These are phyloP conservation scores for Lutra lutra DNA, from an alignment of 2,797 vertebrate species.

Conservation along the genomic window DNA sequence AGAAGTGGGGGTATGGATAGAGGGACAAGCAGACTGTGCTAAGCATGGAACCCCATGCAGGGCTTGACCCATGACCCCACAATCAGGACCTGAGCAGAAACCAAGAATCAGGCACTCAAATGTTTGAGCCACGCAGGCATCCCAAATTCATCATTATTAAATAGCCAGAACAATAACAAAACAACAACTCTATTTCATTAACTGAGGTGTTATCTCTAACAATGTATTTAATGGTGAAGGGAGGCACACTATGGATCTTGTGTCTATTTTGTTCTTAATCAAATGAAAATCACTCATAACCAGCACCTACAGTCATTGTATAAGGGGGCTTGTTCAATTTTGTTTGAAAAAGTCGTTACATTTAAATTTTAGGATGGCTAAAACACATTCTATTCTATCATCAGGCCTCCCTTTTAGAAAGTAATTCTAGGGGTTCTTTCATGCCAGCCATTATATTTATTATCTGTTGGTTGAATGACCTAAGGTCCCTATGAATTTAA, in stretches of 20 bases:
- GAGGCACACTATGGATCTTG: not conserved
- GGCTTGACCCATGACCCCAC: not conserved
- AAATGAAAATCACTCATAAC: slow-evolving; percentile 29
- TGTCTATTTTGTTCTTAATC: not conserved
- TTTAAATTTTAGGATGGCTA: slow-evolving; percentile 3
- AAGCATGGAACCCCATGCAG: not conserved
- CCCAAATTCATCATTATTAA: not conserved
- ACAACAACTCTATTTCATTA: slow-evolving; percentile 2
- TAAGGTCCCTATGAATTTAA: not conserved
- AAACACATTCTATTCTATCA: not conserved
- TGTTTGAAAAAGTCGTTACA: not conserved
- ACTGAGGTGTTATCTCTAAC: not conserved
- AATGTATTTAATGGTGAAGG: not conserved
- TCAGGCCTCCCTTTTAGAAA: not conserved
- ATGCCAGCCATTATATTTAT: not conserved
- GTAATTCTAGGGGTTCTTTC: not conserved
- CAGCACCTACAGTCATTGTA: not conserved
- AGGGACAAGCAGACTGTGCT: not conserved
- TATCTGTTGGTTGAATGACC: not conserved
- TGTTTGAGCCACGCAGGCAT: not conserved
- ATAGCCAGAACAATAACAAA: not conserved
- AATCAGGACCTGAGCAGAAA: not conserved
- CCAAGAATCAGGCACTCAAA: not conserved
- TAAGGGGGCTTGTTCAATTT: not conserved
- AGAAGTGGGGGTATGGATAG: not conserved